Conservation (phyloP, 2,888 invertebrate genomes). For the Xestia xanthographa region DNA sequence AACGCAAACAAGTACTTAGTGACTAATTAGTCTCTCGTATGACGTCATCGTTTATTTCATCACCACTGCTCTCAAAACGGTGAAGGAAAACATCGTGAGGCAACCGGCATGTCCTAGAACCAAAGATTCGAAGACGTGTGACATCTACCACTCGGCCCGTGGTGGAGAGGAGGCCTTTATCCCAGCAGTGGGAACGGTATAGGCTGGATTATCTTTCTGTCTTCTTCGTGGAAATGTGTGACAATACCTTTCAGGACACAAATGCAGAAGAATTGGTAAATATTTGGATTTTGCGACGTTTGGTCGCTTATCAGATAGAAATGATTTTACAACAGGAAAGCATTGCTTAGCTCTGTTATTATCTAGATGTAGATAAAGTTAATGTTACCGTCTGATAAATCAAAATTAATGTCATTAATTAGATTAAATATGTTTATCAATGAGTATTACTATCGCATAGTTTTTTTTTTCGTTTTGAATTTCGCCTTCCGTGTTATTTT, state of each 20-base stretch:
- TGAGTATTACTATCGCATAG: neutral
- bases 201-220: neutral
- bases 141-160: neutral
- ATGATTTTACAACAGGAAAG: constrained; percentile 13
- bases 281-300: constrained; percentile 23
- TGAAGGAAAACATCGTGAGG: neutral
- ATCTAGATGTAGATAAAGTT: neutral
- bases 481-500: neutral
- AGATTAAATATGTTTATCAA: constrained; percentile 15
- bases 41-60: neutral
- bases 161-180: neutral
- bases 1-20: neutral
- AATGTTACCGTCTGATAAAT: constrained; percentile 3
- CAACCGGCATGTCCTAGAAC: neutral
- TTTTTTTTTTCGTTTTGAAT: neutral
- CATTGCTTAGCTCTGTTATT: constrained; percentile 6
- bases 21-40: constrained; percentile 7
- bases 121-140: neutral
- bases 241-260: neutral
- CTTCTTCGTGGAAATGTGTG: neutral
- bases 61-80: neutral
- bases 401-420: constrained; percentile 17
- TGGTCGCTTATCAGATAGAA: constrained; percentile 12
- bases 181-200: neutral
- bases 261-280: constrained; percentile 31